phyloP scores from a whole-genome alignment of 2,888 invertebrate genomes.

The Cyclophora albipunctata region DNA sequence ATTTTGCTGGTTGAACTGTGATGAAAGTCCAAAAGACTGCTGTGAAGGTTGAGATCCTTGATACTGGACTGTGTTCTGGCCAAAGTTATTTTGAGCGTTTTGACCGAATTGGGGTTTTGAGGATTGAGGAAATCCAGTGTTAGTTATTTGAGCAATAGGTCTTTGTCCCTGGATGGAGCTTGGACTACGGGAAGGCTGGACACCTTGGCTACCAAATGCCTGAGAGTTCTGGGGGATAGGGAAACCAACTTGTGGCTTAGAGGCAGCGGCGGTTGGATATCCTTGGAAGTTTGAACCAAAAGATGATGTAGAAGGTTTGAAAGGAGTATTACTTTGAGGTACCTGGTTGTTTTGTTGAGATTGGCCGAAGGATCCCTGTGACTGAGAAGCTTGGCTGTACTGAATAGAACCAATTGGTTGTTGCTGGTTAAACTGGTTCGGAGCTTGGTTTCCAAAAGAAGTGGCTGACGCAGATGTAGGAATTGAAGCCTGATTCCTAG shows the following conservation, averaged over 20 bases:
- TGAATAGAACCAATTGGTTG: conserved; percentile 16
- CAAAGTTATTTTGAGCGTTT: neutral
- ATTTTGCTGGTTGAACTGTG: too few relatives aligned
- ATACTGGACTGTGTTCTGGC: neutral
- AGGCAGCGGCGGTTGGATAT: conserved; percentile 3
- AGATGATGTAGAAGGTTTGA: conserved; percentile 5
- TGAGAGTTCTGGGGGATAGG: conserved; percentile 6
- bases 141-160: conserved; percentile 3
- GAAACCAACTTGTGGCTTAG: conserved; percentile 11
- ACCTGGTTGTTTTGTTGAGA: conserved; percentile 4
- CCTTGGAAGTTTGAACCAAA: conserved; percentile 3
- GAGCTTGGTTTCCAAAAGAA: conserved; percentile 14
- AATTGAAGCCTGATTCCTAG: neutral
- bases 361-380: neutral
- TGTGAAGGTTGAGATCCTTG: too few relatives aligned
- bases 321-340: neutral
- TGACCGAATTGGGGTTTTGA: neutral
- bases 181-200: conserved; percentile 5
- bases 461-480: neutral
- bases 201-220: neutral
- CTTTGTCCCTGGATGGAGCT: conserved; percentile 2
- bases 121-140: conserved; percentile 3
- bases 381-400: conserved; percentile 5
- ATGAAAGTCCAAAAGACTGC: too few relatives aligned
- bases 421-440: neutral